A percentile compares a stretch with the other conserved stretches of the same genome.
Evolutionary conservation across 2,888 invertebrate species (phyloP).

Genomic region (Drosophila hamatofila): DNA sequence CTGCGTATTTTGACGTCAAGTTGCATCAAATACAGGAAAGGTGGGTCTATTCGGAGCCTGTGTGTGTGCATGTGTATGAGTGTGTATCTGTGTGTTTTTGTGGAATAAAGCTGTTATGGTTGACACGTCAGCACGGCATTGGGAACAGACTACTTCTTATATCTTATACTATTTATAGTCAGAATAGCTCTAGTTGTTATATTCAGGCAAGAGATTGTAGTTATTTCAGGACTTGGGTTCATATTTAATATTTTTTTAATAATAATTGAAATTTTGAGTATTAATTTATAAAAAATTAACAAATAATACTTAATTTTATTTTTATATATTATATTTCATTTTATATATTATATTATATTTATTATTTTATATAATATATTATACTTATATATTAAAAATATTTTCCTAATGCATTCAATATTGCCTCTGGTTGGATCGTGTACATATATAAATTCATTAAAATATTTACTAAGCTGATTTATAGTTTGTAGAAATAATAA

Average conservation of each 20-base stretch:
- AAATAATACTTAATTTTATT: too few species aligned
- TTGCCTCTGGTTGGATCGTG: slow-evolving; percentile 8
- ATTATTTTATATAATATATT: too few species aligned
- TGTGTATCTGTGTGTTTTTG: not conserved
- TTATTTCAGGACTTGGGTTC: not conserved
- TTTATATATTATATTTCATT: too few species aligned
- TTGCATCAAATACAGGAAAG: slow-evolving; percentile 2
- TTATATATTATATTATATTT: too few species aligned
- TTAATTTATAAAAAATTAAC: not conserved
- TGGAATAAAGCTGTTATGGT: not conserved
- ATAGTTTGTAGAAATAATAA: slow-evolving; percentile 79
- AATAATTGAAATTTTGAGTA: too few species aligned
- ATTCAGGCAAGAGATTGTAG: not conserved
- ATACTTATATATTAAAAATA: too few species aligned
- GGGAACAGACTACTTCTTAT: not conserved
- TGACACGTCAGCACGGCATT: not conserved
- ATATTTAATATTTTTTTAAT: too few species aligned
- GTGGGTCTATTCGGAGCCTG: not conserved
- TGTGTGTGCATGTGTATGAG: not conserved
- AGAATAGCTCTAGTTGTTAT: not conserved
- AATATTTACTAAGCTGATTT: slow-evolving; percentile 77
- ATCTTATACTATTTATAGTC: not conserved
- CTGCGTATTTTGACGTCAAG: slow-evolving; percentile 40
- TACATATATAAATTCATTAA: slow-evolving; percentile 57
- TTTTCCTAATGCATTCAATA: not conserved